These are phyloP conservation scores for Mechanitis mazaeus DNA, from an alignment of 2,888 invertebrate species.

Conservation along the genomic window DNA sequence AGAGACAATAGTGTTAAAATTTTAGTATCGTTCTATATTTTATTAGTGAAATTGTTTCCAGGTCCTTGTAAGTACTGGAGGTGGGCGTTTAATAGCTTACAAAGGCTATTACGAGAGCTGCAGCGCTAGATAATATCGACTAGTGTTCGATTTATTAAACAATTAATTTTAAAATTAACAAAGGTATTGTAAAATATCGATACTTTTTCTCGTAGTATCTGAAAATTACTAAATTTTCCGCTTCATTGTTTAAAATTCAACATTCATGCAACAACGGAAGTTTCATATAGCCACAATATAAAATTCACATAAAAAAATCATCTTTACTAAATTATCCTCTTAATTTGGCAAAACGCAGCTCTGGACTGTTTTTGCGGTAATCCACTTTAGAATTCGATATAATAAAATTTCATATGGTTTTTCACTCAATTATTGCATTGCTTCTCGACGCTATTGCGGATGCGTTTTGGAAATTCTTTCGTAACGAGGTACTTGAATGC, in stretches of 20 bases:
- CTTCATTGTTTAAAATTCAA: too few species aligned
- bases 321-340: not conserved
- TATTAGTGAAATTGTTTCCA: conserved; percentile 45
- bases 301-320: not conserved
- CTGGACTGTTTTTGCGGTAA: conserved; percentile 2
- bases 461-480: conserved; percentile 56
- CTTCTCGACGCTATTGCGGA: conserved; percentile 44
- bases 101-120: conserved; percentile 10
- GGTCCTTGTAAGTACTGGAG: conserved; percentile 32
- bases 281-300: conserved; percentile 1
- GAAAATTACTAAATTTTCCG: too few species aligned
- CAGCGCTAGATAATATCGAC: conserved; percentile 10
- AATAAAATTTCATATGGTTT: conserved; percentile 66
- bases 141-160: conserved; percentile 12
- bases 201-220: too few species aligned
- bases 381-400: conserved; percentile 45
- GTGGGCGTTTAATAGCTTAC: conserved; percentile 43
- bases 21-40: conserved; percentile 61
- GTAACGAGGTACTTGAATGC: conserved; percentile 48
- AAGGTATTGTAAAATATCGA: not conserved
- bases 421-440: conserved; percentile 68
- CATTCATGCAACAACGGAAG: not conserved
- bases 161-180: conserved; percentile 12
- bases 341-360: not conserved
- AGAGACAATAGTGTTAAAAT: conserved; percentile 51